Evolutionary conservation across 1,140 invertebrate species (phyloP).

Genomic region (Drosophila pandora): DNA sequence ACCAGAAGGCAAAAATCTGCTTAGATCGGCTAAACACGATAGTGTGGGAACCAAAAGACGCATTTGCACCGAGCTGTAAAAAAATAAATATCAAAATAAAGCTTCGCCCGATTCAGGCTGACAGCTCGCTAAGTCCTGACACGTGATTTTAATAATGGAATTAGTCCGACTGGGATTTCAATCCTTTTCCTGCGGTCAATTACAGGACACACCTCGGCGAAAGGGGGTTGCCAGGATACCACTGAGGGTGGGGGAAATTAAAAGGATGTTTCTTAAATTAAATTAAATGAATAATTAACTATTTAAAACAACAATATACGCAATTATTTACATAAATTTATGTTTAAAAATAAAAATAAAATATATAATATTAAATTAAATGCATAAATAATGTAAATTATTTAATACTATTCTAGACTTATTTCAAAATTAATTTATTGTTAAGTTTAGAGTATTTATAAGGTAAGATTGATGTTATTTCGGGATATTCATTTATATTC

Average conservation of each 20-base stretch:
- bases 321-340: no score
- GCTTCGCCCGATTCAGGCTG: conserved; percentile 31
- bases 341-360: no score
- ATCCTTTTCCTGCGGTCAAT: conserved; percentile 72
- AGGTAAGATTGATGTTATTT: no score
- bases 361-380: no score
- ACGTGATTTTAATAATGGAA: conserved; percentile 74
- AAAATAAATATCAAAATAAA: conserved; percentile 13
- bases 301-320: no score
- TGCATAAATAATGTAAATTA: no score
- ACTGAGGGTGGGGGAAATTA: neutral
- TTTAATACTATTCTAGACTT: no score
- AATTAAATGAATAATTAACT: neutral
- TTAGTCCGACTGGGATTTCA: conserved; percentile 57
- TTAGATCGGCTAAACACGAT: conserved; percentile 62
- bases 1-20: conserved; percentile 59
- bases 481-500: no score
- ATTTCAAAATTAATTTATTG: no score
- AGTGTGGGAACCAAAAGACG: conserved; percentile 75
- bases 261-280: neutral
- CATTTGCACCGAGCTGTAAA: conserved; percentile 21
- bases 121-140: conserved; percentile 70
- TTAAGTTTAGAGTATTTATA: no score
- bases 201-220: conserved; percentile 45
- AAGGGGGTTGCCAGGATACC: conserved; percentile 33